A percentile compares a stretch with the other conserved stretches of the same genome.
These are phyloP conservation scores for Aspidiotus destructor DNA, from an alignment of 2,888 invertebrate genomes.

Conservation along the genomic window DNA sequence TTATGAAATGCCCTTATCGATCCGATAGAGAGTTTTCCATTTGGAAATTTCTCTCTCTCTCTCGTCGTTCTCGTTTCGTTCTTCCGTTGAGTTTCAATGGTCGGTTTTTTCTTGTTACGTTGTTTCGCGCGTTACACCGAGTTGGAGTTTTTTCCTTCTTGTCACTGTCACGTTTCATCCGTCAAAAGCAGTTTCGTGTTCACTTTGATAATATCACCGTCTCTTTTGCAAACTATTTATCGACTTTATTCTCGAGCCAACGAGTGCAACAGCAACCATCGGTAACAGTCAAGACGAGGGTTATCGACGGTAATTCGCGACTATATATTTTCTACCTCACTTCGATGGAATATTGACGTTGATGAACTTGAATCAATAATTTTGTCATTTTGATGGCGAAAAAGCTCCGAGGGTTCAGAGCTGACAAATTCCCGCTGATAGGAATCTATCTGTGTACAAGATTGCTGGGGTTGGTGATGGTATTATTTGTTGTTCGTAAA, in stretches of 20 bases:
- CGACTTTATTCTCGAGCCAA: neutral
- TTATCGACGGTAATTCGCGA: neutral
- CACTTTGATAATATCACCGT: conserved; percentile 1
- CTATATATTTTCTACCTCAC: no score
- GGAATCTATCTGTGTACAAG: no score
- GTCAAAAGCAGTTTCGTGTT: conserved; percentile 29
- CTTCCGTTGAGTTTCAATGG: neutral
- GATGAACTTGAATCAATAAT: neutral
- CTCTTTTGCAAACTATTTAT: conserved; percentile 1
- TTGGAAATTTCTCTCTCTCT: neutral
- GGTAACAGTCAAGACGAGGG: neutral
- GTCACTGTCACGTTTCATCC: conserved; percentile 31
- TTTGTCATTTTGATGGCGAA: neutral
- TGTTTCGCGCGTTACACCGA: neutral
- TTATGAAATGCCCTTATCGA: conserved; percentile 16
- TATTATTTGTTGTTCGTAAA: no score
- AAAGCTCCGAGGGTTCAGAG: no score
- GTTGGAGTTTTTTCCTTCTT: conserved; percentile 9
- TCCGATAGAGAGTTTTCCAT: conserved; percentile 7
- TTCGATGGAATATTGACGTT: neutral
- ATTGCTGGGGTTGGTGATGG: no score
- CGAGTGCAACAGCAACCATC: neutral
- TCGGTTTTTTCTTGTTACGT: neutral
- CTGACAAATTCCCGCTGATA: no score
- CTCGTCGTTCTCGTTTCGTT: neutral